Conservation (phyloP, 2,113 vertebrate genomes). For the Barnardius zonarius region DNA sequence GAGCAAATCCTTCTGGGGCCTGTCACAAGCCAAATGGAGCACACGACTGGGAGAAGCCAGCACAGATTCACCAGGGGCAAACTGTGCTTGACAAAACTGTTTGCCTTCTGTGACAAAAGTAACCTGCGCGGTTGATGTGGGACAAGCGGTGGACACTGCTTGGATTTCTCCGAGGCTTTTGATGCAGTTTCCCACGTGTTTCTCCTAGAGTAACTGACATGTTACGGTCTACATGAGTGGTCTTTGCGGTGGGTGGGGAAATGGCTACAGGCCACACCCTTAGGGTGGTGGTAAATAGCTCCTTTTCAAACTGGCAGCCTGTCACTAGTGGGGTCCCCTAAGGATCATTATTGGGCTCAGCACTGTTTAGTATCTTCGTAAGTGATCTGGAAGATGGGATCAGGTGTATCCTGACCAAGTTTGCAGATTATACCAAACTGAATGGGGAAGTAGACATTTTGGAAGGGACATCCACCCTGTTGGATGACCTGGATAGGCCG, state of each 20-base stretch:
- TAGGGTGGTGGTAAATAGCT: not conserved
- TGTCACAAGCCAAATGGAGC: not conserved
- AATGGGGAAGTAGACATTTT: not conserved
- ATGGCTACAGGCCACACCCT: not conserved
- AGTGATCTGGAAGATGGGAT: not conserved
- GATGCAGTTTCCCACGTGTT: rapidly evolving
- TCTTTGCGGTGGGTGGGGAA: not conserved
- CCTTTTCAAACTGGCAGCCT: not conserved
- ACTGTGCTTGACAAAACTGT: not conserved
- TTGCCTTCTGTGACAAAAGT: not conserved
- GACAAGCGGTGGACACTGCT: not conserved
- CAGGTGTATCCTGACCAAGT: not conserved
- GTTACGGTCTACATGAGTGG: rapidly evolving
- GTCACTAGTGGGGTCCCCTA: not conserved
- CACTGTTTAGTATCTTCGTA: not conserved
- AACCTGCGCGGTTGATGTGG: not conserved
- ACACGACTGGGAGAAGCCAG: not conserved
- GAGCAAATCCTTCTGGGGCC: not conserved
- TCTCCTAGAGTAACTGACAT: not conserved
- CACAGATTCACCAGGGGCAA: not conserved
- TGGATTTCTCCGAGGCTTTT: not conserved
- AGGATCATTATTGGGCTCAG: rapidly evolving
- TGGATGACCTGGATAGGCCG: not conserved
- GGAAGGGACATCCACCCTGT: not conserved
- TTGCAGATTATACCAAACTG: not conserved